These are phyloP conservation scores for Orycteropus afer DNA, from an alignment of 2,113 vertebrate species.

Conservation along the genomic window DNA sequence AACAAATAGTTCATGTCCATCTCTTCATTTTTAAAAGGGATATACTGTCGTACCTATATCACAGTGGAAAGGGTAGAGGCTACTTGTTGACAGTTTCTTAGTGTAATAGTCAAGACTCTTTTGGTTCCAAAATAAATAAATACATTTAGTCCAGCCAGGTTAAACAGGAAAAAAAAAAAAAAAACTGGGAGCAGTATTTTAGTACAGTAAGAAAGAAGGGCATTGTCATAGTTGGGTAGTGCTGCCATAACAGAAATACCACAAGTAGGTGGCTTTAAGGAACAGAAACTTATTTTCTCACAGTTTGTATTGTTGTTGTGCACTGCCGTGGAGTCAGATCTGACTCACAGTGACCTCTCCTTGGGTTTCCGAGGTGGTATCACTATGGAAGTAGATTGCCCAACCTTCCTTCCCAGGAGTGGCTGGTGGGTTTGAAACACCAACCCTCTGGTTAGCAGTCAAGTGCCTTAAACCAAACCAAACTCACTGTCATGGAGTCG, in stretches of 20 bases:
- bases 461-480: too few relatives aligned
- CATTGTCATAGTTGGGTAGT: background rate
- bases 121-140: background rate
- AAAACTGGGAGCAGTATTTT: background rate
- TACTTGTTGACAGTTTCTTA: background rate
- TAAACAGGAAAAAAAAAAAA: background rate
- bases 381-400: too few relatives aligned
- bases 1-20: slow-evolving; percentile 19
- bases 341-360: too few relatives aligned
- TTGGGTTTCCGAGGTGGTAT: too few relatives aligned
- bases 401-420: too few relatives aligned
- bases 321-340: too few relatives aligned
- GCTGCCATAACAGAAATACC: background rate
- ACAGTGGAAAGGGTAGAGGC: slow-evolving; percentile 1
- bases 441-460: too few relatives aligned
- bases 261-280: background rate
- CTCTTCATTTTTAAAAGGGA: background rate
- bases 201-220: background rate
- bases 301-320: too few relatives aligned
- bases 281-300: background rate
- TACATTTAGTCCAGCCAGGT: background rate
- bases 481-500: too few relatives aligned
- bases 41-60: background rate
- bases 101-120: slow-evolving; percentile 15
- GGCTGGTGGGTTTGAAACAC: too few relatives aligned